These are phyloP conservation scores for Bombus superbus DNA, from an alignment of 1,140 invertebrate genomes.

Conservation along the genomic window DNA sequence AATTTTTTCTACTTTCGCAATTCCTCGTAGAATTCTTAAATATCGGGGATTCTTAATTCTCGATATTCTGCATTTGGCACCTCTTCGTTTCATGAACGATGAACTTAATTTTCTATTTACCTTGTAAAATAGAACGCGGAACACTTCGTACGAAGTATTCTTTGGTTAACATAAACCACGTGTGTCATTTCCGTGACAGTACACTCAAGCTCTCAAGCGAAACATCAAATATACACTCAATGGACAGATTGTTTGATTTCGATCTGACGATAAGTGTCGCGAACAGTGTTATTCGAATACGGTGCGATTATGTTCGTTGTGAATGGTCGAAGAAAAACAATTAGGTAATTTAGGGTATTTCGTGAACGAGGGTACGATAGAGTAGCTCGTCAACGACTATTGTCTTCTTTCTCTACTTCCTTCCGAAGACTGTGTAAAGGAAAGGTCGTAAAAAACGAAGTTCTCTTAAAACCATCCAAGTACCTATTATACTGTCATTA, in stretches of 20 bases:
- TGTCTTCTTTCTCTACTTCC: background rate
- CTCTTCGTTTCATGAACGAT: background rate
- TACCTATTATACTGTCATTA: background rate
- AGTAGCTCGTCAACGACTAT: background rate
- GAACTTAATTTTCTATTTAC: background rate
- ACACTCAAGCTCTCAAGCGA: background rate
- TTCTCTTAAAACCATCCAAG: no score
- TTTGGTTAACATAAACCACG: background rate
- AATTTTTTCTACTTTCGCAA: background rate
- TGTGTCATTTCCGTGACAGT: background rate
- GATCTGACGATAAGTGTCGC: background rate
- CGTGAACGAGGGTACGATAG: background rate
- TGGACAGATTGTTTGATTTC: background rate
- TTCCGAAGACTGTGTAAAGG: background rate
- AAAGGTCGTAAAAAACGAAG: no score
- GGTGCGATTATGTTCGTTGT: background rate
- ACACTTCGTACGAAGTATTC: background rate
- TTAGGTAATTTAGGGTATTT: background rate
- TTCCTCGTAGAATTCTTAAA: no score
- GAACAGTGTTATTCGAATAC: background rate
- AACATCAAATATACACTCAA: background rate
- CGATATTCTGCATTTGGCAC: background rate
- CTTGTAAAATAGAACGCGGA: background rate
- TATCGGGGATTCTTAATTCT: background rate
- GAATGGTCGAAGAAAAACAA: background rate